phyloP scores from a whole-genome alignment of 2,797 vertebrate species.

The Phoxinus dragarum region DNA sequence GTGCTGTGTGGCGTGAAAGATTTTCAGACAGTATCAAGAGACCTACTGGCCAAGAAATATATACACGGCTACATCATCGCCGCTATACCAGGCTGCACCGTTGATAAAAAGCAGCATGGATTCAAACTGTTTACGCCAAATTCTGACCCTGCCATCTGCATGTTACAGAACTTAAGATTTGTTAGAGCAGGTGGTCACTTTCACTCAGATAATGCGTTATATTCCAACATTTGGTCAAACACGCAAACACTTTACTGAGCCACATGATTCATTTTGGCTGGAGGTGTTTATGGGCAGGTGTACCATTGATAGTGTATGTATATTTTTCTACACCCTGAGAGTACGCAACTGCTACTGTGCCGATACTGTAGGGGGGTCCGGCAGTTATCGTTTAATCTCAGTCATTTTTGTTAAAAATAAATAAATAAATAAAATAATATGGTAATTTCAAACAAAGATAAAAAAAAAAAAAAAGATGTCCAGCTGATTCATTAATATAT shows the following conservation, averaged over 20 bases:
- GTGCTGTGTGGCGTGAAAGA: not conserved
- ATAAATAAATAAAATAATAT: not conserved
- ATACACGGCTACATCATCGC: not conserved
- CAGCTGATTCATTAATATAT: not conserved
- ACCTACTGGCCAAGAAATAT: not conserved
- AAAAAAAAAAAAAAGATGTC: too few relatives aligned
- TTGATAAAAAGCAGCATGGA: not conserved
- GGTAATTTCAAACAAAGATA: not conserved
- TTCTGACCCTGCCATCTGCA: not conserved
- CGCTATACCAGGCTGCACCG: not conserved
- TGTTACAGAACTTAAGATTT: slow-evolving; percentile 6
- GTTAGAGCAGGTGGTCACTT: not conserved
- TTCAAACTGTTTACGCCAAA: not conserved
- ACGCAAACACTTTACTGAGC: not conserved
- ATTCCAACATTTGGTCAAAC: not conserved
- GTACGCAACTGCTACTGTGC: not conserved
- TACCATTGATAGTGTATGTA: not conserved
- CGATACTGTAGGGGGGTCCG: not conserved
- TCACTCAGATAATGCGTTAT: slow-evolving; percentile 4
- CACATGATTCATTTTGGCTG: not conserved
- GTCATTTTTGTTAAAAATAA: not conserved
- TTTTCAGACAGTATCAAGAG: not conserved
- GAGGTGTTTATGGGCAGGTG: not conserved
- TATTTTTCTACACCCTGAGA: not conserved
- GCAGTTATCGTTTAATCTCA: not conserved